Base-by-base conservation (phyloP, 2,113 vertebrate genomes). In the Arothron firmamentum region DNA sequence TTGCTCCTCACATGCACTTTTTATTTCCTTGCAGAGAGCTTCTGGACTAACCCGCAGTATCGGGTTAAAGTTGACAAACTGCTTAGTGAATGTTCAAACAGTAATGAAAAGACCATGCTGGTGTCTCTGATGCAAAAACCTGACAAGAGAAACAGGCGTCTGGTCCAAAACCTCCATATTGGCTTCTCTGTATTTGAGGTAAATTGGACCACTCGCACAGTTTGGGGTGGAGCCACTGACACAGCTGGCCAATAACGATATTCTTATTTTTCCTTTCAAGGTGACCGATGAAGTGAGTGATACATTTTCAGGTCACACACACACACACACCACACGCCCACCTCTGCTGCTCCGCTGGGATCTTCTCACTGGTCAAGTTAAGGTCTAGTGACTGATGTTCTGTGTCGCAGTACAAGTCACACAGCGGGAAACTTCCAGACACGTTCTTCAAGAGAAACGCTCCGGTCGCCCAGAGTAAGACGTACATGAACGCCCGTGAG, bases 101-200 rank as follows among this genome's bases (percentile, higher is more conserved):
- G 63, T 0, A 65, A 20, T 0, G 69, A 65, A 3, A 85, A 62
- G 31, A 90, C 90, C 72, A 81, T 82, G 9, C 42, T 91, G 51
- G 80, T 91, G 60, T 88, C 87, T 66, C 79, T 91, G 38, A 82
- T 90, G 72, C 89, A 91, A 78, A 90, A 83, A 65, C 85, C 88
- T 1, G 80, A 88, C 68, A 89, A 87, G 58, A 83, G 85, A 52
- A 81, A 85, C 68, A 75, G 89, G 57, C 82, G 54, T 17, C 56
- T 80, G n/a, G 71, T 61, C 49, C 9, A 81, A 43, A 86, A 74
- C 21, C 58, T 80, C 19, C 52, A 78, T 64, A 86, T 91, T 43
- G 89, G 89, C 20, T 86, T 90, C 62, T 51, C 52, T n/a, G 45
- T 91, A 7, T 91, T 80, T 72, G 57, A 78, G 65, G 89, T 88